Percentiles rank a stretch among this genome's conserved stretches.
phyloP scores from a whole-genome alignment of 2,113 vertebrate genomes.

The Helogale parvula region DNA sequence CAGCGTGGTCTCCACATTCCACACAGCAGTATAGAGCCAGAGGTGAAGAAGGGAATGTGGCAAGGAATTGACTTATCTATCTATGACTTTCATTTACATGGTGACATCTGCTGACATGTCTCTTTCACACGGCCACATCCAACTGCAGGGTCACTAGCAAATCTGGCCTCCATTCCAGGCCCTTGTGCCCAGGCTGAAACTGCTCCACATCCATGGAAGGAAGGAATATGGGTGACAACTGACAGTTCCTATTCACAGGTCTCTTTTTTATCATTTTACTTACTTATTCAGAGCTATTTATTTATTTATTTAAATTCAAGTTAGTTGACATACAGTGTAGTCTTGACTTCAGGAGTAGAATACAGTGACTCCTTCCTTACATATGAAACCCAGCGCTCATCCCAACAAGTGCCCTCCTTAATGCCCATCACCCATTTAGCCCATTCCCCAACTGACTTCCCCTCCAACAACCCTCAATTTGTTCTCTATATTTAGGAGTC shows the following conservation, averaged over 20 bases:
- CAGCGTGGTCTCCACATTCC: not conserved
- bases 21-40: not conserved
- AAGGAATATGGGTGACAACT: not conserved
- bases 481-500: too few relatives aligned
- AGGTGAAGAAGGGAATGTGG: not conserved
- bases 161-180: fast-evolving
- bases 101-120: not conserved
- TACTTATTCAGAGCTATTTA: too few relatives aligned
- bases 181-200: not conserved
- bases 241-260: not conserved
- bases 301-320: too few relatives aligned
- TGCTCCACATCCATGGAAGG: not conserved
- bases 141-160: not conserved
- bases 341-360: too few relatives aligned
- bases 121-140: not conserved
- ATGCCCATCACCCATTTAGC: too few relatives aligned
- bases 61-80: not conserved
- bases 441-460: too few relatives aligned
- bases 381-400: too few relatives aligned
- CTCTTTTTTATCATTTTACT: too few relatives aligned
- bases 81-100: not conserved
- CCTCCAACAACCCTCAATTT: too few relatives aligned
- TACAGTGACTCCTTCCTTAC: too few relatives aligned
- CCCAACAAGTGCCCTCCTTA: too few relatives aligned
- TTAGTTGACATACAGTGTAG: too few relatives aligned